Percentiles rank a stretch among this genome's conserved stretches.
phyloP scores from a whole-genome alignment of 1,140 invertebrate species.

The Hormaphis cornu region DNA sequence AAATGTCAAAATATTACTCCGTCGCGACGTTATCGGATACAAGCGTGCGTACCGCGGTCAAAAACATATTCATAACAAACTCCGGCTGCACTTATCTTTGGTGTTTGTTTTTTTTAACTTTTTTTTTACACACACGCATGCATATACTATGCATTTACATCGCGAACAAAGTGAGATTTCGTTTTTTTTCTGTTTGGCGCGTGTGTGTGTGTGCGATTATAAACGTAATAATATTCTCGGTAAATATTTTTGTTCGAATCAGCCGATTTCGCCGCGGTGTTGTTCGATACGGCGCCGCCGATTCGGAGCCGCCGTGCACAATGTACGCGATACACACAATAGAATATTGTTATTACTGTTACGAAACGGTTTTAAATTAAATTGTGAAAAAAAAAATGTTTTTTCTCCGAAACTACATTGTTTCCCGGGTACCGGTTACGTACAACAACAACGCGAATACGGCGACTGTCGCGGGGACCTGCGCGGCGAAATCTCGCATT shows the following conservation, averaged over 20 bases:
- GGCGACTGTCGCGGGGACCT: too few relatives aligned
- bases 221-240: not conserved
- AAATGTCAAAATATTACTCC: not conserved
- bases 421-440: too few relatives aligned
- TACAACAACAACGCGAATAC: too few relatives aligned
- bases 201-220: not conserved
- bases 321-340: too few relatives aligned
- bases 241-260: constrained; percentile 10
- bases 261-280: constrained; percentile 1
- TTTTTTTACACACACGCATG: too few relatives aligned
- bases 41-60: too few relatives aligned
- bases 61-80: not conserved
- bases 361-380: not conserved
- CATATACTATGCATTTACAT: too few relatives aligned
- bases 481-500: not conserved
- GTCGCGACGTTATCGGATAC: too few relatives aligned
- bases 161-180: not conserved
- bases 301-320: too few relatives aligned
- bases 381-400: not conserved
- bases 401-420: constrained; percentile 6
- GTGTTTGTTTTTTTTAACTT: not conserved
- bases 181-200: not conserved
- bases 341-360: not conserved
- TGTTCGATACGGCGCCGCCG: too few relatives aligned
- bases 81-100: not conserved